Evolutionary conservation across 2,888 invertebrate genomes (phyloP), one percentile per base, ranked within the genome.

Genomic region (Abscondita cerata): DNA sequence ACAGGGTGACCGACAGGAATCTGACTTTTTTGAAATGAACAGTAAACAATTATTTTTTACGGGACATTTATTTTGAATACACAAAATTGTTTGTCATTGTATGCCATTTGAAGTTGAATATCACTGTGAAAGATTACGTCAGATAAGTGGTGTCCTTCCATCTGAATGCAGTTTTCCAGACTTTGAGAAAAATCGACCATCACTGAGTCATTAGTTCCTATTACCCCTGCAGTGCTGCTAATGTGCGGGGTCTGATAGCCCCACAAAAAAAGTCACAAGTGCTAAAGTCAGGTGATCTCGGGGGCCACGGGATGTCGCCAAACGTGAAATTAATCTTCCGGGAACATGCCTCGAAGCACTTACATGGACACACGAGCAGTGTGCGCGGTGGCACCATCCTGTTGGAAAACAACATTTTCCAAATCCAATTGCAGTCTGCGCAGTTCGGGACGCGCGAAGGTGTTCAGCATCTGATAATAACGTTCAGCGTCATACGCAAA

Each of bases 1-100:
- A 36, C 36, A 36, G 36, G n/a, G 36, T 36, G 36, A n/a, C 36
- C 36, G 36, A 36, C n/a, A 9, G 11, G 36, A 36, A 36, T 36
- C 11, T 36, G 36, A 36, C 36, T 11, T 36, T 36, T 36, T 2
- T 36, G 36, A 36, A 36, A 36, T 36, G 36, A 36, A 36, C 36
- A 36, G 11, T 9, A 9, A 11, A 36, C 36, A 36, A 13, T 36
- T 36, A 36, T 36, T 5, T 36, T 36, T 36, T n/a, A n/a, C n/a
- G n/a, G n/a, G n/a, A n/a, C n/a, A n/a, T n/a, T n/a, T n/a, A n/a
- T n/a, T n/a, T n/a, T n/a, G n/a, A n/a, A n/a, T n/a, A n/a, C n/a
- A n/a, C n/a, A n/a, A n/a, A n/a, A n/a, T n/a, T n/a, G n/a, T n/a
- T n/a, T n/a, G n/a, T n/a, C n/a, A n/a, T n/a, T n/a, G n/a, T n/a